phyloP scores from a whole-genome alignment of 2,888 invertebrate genomes.

The Camptogramma bilineatum region DNA sequence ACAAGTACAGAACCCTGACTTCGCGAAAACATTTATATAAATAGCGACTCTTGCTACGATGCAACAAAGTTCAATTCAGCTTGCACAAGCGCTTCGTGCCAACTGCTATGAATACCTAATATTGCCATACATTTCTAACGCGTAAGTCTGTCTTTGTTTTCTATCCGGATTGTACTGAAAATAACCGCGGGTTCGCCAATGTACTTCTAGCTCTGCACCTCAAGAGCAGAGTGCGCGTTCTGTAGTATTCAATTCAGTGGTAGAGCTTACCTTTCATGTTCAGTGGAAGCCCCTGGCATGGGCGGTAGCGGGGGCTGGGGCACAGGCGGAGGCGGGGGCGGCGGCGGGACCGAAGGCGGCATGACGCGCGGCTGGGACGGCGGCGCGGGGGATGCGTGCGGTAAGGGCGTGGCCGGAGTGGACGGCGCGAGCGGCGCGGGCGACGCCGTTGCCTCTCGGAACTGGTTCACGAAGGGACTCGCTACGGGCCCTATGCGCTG shows the following conservation, averaged over 20 bases:
- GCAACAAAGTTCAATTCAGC: no score
- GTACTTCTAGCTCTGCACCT: not conserved
- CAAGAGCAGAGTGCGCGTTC: not conserved
- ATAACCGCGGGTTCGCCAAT: not conserved
- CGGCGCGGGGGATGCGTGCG: constrained; percentile 75
- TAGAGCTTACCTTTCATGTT: constrained; percentile 47
- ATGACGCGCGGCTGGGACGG: constrained; percentile 50
- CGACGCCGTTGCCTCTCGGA: constrained; percentile 69
- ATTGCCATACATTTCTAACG: no score
- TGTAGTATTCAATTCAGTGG: no score
- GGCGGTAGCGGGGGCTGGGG: constrained; percentile 71
- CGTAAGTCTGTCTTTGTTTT: no score
- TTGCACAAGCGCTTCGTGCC: no score
- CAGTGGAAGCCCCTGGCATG: constrained; percentile 22
- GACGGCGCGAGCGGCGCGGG: constrained; percentile 61
- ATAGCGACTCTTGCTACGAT: no score
- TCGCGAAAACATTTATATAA: no score
- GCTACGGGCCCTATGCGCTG: constrained; percentile 76
- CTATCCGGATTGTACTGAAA: no score
- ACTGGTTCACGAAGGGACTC: constrained; percentile 84
- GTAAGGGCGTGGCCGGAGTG: constrained; percentile 77
- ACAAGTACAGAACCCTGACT: not conserved
- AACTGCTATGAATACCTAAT: no score
- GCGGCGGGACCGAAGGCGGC: constrained; percentile 53
- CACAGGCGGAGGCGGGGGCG: constrained; percentile 66